Percentiles rank a stretch among this genome's conserved stretches.
Conservation (phyloP, 2,113 vertebrate species). For the Crotalus horridus region DNA sequence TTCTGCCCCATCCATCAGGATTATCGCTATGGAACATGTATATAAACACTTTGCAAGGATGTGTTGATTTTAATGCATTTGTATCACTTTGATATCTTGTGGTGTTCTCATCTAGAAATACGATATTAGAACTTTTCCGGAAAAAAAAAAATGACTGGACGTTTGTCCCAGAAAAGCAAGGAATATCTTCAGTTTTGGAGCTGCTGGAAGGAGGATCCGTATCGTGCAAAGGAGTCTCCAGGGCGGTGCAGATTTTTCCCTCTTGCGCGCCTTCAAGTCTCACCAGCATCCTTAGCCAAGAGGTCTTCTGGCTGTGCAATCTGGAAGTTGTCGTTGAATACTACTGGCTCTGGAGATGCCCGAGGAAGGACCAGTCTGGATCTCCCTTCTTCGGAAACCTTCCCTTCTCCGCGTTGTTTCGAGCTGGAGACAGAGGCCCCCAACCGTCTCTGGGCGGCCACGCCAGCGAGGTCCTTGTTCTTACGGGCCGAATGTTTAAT, state of each 20-base stretch:
- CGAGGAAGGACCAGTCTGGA: neutral
- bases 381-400: neutral
- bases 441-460: neutral
- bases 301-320: neutral
- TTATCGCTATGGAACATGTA: neutral
- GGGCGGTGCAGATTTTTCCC: too few species aligned
- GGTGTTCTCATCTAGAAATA: neutral
- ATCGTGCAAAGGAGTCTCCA: neutral
- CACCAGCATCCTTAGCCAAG: neutral
- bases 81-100: neutral
- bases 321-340: neutral
- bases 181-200: neutral
- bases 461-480: neutral
- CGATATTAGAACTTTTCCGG: neutral
- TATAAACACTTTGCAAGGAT: neutral
- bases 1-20: neutral
- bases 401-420: neutral
- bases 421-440: neutral
- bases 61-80: neutral
- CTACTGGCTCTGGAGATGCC: neutral
- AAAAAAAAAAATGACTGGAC: neutral
- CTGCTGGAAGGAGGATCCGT: neutral
- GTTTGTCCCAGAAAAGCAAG: neutral
- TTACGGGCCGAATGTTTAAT: slow-evolving; percentile 8
- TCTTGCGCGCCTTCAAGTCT: neutral